phyloP scores from a whole-genome alignment of 2,113 vertebrate genomes.

The Ursus arctos region DNA sequence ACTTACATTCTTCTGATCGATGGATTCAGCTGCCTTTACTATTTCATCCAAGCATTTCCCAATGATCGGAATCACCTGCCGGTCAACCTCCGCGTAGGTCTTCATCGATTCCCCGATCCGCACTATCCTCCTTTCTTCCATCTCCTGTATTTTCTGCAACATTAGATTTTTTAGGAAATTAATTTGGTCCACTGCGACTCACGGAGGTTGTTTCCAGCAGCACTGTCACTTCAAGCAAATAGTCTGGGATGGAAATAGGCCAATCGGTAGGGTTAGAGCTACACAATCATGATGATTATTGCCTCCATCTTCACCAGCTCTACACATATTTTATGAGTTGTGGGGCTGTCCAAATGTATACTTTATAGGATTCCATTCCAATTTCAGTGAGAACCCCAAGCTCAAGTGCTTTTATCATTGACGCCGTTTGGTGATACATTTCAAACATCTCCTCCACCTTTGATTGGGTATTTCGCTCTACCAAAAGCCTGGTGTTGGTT shows the following conservation, averaged over 20 bases:
- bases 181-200: neutral
- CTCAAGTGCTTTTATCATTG: neutral
- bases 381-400: neutral
- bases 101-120: constrained; percentile 95
- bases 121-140: constrained; percentile 96
- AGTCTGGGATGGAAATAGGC: neutral
- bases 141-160: constrained; percentile 96
- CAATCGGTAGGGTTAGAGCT: neutral
- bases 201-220: neutral
- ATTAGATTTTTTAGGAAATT: neutral
- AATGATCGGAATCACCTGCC: constrained; percentile 97
- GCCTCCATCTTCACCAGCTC: neutral
- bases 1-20: constrained; percentile 95
- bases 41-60: constrained; percentile 98
- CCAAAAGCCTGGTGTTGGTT: neutral
- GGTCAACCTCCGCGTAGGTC: constrained; percentile 95
- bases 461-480: neutral
- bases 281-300: neutral
- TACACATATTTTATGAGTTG: no score
- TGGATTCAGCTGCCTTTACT: constrained; percentile 94
- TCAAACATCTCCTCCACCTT: neutral
- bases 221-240: rapidly evolving
- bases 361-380: neutral
- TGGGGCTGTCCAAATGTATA: neutral
- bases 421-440: neutral